These are phyloP conservation scores for Epicampocera succincta DNA, from an alignment of 2,888 invertebrate species.

Conservation along the genomic window DNA sequence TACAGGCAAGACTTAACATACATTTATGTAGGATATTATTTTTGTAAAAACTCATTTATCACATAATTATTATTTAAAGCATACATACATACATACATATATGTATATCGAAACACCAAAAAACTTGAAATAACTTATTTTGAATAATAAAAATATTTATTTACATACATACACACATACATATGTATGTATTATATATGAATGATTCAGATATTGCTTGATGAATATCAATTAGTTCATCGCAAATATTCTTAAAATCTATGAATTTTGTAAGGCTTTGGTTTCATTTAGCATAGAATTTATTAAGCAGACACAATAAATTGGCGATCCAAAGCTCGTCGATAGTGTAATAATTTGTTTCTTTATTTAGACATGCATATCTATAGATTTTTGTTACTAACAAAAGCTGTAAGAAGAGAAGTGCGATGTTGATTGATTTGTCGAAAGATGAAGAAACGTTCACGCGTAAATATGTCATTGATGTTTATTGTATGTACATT, in stretches of 20 bases:
- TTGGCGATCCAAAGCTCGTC: too few relatives aligned
- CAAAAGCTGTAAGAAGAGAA: background rate
- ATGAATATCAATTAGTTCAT: constrained; percentile 19
- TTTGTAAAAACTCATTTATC: constrained; percentile 53
- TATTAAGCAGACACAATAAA: constrained; percentile 16
- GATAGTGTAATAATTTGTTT: background rate
- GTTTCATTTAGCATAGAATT: constrained; percentile 39
- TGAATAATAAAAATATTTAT: background rate
- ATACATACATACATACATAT: constrained; percentile 23
- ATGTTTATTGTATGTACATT: constrained; percentile 1
- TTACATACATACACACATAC: too few relatives aligned
- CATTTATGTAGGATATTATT: constrained; percentile 45
- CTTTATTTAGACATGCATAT: constrained; percentile 6
- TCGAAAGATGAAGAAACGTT: background rate
- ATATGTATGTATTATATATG: too few relatives aligned
- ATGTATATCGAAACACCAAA: constrained; percentile 1
- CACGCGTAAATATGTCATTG: background rate
- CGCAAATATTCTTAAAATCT: background rate
- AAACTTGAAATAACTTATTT: background rate
- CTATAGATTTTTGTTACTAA: constrained; percentile 18
- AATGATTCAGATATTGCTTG: constrained; percentile 38
- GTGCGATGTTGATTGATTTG: background rate
- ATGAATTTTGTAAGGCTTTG: constrained; percentile 25
- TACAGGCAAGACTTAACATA: constrained; percentile 87
- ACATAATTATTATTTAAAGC: constrained; percentile 54